Evolutionary conservation across 2,888 invertebrate genomes (phyloP), one percentile per base, ranked within the genome.

Genomic region (Thymelicus sylvestris): DNA sequence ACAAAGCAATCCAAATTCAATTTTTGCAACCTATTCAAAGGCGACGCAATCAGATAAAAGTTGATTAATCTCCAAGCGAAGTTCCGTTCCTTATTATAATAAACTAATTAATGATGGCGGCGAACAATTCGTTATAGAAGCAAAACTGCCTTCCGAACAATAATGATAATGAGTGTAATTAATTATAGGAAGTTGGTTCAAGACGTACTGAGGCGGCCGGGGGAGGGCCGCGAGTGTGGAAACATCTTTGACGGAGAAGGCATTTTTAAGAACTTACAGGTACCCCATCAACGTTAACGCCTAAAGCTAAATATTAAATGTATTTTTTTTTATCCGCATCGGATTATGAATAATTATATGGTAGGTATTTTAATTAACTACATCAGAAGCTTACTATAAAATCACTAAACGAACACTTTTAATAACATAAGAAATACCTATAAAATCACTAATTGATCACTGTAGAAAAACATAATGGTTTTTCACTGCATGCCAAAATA

Each of bases 121-220:
- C 86, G 90, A 92, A 92, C 93, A 92, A 93, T 93, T 93, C 93
- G 92, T 93, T 93, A 93, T 93, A 91, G 93, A 87, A 88, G 92
- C 92, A 91, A 90, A 93, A 93, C 93, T 93, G 93, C 92, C 93
- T 92, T 93, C 90, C 86, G 89, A 93, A 93, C 93, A 93, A 92
- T 93, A 93, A 93, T 93, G 92, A 93, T 93, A 93, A 93, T 93
- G 92, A 93, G 93, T 88, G 88, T 93, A 92, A 93, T 93, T 93
- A 93, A 93, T 93, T 93, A 93, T 92, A 88, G 92, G 91, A 93
- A 93, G 91, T 93, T 91, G 88, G 87, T 90, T 91, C 88, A 88
- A 92, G 92, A 91, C 90, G 91, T 87, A 89, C 87, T 81, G 85
- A 81, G 85, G 82, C 84, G 83, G 85, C 77, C 81, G 78, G 76